Percentiles rank a stretch among this genome's conserved stretches.
Conservation (phyloP, 2,888 invertebrate species). For the Sipunculus nudus region DNA sequence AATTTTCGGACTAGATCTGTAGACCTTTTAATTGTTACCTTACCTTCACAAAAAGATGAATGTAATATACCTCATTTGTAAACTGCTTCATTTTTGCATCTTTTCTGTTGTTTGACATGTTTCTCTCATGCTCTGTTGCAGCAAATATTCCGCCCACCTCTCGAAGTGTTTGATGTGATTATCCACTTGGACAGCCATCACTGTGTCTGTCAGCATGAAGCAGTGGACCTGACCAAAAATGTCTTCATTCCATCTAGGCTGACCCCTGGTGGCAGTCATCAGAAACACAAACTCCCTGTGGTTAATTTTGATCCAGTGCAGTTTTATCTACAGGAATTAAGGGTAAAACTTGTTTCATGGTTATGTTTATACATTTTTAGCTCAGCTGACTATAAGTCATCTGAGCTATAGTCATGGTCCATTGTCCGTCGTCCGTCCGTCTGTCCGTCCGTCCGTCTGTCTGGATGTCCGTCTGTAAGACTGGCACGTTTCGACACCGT, state of each 20-base stretch:
- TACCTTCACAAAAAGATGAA: no score
- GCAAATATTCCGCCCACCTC: conserved; percentile 74
- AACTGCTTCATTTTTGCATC: not conserved
- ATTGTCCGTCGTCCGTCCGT: no score
- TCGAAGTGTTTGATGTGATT: conserved; percentile 79
- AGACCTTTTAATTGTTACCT: no score
- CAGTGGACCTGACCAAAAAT: conserved; percentile 60
- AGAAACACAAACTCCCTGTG: conserved; percentile 72
- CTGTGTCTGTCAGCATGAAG: conserved; percentile 69
- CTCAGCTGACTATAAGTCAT: no score
- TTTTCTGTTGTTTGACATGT: not conserved
- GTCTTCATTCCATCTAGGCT: not conserved
- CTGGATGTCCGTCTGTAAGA: no score
- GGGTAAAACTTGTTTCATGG: no score
- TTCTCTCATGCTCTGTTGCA: conserved; percentile 39
- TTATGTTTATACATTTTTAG: no score
- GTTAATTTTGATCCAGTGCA: conserved; percentile 81
- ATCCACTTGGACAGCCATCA: conserved; percentile 73
- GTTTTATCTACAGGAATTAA: conserved; percentile 77
- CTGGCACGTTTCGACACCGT: no score
- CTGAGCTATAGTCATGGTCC: no score
- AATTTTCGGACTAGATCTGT: no score
- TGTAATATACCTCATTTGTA: not conserved
- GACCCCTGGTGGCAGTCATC: not conserved
- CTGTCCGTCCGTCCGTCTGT: no score